These are phyloP conservation scores for Listrodromus nycthemerus DNA, from an alignment of 2,888 invertebrate genomes.

Conservation along the genomic window DNA sequence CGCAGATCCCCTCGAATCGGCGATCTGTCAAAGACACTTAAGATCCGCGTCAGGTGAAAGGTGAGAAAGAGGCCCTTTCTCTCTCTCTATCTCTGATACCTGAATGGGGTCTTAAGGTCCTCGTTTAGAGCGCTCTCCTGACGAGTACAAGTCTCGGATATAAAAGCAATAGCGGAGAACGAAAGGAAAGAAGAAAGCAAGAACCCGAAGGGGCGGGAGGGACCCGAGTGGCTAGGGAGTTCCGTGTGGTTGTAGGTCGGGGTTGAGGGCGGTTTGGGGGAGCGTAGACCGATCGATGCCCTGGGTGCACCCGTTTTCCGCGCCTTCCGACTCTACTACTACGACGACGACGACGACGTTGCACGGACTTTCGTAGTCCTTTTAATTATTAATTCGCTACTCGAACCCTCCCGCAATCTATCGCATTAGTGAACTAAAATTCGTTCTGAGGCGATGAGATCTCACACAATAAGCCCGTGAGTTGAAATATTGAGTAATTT, in stretches of 20 bases:
- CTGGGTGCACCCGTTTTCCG: constrained; percentile 67
- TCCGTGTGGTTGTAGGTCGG: constrained; percentile 70
- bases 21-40: constrained; percentile 46
- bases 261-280: constrained; percentile 71
- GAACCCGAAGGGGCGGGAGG: constrained; percentile 43
- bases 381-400: constrained; percentile 75
- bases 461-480: background rate
- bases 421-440: constrained; percentile 73
- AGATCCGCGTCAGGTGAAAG: constrained; percentile 46
- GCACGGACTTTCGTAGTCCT: constrained; percentile 53
- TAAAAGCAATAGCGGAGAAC: constrained; percentile 71
- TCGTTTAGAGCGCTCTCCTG: constrained; percentile 70
- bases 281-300: constrained; percentile 75
- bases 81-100: constrained; percentile 1
- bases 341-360: constrained; percentile 44
- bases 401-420: constrained; percentile 65
- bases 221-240: constrained; percentile 63
- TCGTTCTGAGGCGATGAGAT: constrained; percentile 67
- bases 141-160: constrained; percentile 72
- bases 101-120: constrained; percentile 69
- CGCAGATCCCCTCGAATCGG: constrained; percentile 30
- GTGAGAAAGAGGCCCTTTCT: constrained; percentile 29
- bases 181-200: constrained; percentile 51
- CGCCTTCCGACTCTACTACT: constrained; percentile 56
- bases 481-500: constrained; percentile 22